Base-by-base conservation (phyloP, 2,888 invertebrate species). In the Hesperia comma region DNA sequence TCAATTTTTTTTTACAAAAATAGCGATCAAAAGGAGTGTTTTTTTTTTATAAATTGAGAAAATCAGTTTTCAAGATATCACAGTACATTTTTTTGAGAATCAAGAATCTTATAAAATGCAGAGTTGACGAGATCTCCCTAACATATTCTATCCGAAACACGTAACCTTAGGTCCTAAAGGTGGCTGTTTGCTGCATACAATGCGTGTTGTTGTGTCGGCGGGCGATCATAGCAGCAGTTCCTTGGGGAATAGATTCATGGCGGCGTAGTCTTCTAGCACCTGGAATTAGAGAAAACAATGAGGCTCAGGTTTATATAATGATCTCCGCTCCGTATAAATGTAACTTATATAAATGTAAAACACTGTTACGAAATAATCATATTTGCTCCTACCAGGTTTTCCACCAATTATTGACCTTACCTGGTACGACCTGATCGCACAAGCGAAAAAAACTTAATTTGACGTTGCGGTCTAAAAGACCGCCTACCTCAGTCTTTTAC, bases 191-290 rank as follows among this genome's bases (percentile, higher is more conserved):
- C 37, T 37, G 37, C 37, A 12, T 12, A 37, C 37, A 12, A 37
- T 8, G 37, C 37, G 37, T 37, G 12, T 8, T 0, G 12, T 19
- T 10, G 41, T 72, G 70, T 71, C 21, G 26, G 69, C 69, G 66
- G 37, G 68, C 67, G 77, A 80, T 94, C 92, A 95, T 82, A 94
- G 91, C 33, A 94, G 85, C 72, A 96, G 90, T 62, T 95, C 95
- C 81, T 94, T 94, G 2, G 98, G 98, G 85, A 98, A 98, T 70
- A 98, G 94, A 77, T 96, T 95, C 95, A 97, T 96, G 53, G 94
- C 89, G 58, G 96, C 94, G 79, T 96, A 98, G 88, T 98, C 98
- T 74, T 96, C 94, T 32, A 98, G 87, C 67, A 98, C 95, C 95
- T 96, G 90, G 0, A 86, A 55, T 41, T 41, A 40, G 4, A 6